Evolutionary conservation across 2,888 invertebrate species (phyloP), one percentile per base, ranked within the genome.

Genomic region (Folsomia manolachei): DNA sequence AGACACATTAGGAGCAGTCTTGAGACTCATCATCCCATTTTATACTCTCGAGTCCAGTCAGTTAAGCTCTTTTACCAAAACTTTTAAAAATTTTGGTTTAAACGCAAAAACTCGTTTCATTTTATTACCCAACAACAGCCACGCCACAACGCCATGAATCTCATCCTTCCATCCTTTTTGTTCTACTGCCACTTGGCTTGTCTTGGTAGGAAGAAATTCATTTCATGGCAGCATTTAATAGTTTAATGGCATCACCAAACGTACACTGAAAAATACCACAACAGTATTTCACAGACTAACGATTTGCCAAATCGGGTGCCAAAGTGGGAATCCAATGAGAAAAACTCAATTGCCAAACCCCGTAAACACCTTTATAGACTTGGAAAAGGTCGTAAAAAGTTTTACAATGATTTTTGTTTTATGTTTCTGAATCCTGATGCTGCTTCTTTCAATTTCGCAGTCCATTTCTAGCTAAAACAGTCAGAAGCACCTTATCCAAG

Each of bases 301-400:
- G 21, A 56, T 56, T 56, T 56, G 19, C 56, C 21, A 56, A 56
- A 56, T 56, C 56, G 56, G 56, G 56, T 56, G 56, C 56, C 39
- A 56, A 56, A 56, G 7, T 56, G 56, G 11, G n/a, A n/a, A n/a
- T n/a, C n/a, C 39, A 9, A 9, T 39, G 4, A 39, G 7, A 39
- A 9, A 39, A 4, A 39, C 14, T 39, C 14, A 39, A 39, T 39
- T n/a, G 7, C 39, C 14, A 39, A 39, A 39, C 39, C 39, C 39
- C 14, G 39, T 39, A 14, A 4, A 39, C 39, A 39, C 39, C 39
- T 39, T 14, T 39, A 14, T 14, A 39, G 39, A 39, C 39, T 39
- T 39, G 39, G n/a, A 39, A 4, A 9, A 9, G 39, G 14, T 39
- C 39, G 39, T 39, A 39, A 39, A 39, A 14, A 9, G 4, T 39